Percentiles rank a stretch among this genome's conserved stretches.
These are phyloP conservation scores for Grammomys dolichurus DNA, from an alignment of 2,113 vertebrate genomes.

Conservation along the genomic window DNA sequence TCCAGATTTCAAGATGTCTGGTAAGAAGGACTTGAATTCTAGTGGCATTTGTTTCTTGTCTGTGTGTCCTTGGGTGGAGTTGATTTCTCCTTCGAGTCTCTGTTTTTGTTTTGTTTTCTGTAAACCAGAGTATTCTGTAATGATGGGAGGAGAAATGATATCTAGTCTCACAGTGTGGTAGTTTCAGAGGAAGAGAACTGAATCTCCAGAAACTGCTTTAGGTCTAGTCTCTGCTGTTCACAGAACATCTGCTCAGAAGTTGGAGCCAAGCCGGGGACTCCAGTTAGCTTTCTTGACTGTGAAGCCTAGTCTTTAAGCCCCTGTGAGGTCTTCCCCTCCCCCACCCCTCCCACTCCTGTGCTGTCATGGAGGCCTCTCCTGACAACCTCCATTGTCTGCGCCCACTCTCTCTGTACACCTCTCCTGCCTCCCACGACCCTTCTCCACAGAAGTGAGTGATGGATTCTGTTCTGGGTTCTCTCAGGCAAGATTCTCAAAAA, in stretches of 20 bases:
- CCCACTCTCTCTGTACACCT: slow-evolving; percentile 43
- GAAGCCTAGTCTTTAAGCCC: neutral
- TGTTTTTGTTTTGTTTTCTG: neutral
- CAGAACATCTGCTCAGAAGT: neutral
- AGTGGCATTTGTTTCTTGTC: neutral
- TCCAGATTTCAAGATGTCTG: neutral
- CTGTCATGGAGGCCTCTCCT: slow-evolving; percentile 43
- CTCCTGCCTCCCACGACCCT: neutral
- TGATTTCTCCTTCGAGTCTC: neutral
- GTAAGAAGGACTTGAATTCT: neutral
- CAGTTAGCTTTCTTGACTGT: neutral
- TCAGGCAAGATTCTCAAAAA: slow-evolving; percentile 31
- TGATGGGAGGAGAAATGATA: neutral
- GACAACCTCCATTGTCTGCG: slow-evolving; percentile 66
- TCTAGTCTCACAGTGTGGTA: neutral
- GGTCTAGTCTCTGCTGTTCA: neutral
- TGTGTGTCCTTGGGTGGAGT: neutral
- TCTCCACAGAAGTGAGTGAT: neutral
- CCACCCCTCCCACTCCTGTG: neutral
- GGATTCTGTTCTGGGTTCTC: neutral
- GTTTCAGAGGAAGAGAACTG: neutral
- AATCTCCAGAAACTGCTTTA: neutral
- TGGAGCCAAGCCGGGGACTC: neutral
- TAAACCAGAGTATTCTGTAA: neutral
- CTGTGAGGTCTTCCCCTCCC: neutral